These are phyloP conservation scores for Sclerodermus sp. DNA, from an alignment of 2,888 invertebrate genomes.

Conservation along the genomic window DNA sequence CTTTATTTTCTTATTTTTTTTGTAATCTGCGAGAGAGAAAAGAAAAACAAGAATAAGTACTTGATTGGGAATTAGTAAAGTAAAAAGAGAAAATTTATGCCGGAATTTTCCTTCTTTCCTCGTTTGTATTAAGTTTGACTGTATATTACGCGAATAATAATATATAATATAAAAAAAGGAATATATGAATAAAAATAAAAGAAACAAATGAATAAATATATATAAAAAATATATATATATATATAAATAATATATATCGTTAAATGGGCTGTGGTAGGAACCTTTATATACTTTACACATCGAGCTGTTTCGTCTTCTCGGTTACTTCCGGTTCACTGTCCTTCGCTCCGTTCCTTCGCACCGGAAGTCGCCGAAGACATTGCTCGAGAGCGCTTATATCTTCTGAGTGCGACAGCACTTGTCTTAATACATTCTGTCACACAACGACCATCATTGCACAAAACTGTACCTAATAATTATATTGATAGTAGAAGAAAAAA, in stretches of 20 bases:
- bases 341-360: conserved; percentile 5
- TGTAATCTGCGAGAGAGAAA: conserved; percentile 2
- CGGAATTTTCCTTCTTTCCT: conserved; percentile 25
- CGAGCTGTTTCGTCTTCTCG: conserved; percentile 19
- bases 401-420: conserved; percentile 17
- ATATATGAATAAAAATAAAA: conserved; percentile 29
- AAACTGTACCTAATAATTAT: conserved; percentile 52
- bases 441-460: conserved; percentile 52
- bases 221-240: conserved; percentile 26
- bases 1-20: neutral
- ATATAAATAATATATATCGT: no score
- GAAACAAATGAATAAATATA: conserved; percentile 31
- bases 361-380: conserved; percentile 7
- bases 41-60: no score
- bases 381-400: conserved; percentile 21
- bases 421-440: conserved; percentile 30
- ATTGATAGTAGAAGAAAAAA: conserved; percentile 5
- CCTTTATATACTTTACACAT: conserved; percentile 44
- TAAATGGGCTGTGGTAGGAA: conserved; percentile 56
- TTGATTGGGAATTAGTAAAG: no score
- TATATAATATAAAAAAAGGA: conserved; percentile 33
- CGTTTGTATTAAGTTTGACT: conserved; percentile 32
- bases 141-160: conserved; percentile 25
- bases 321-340: conserved; percentile 5
- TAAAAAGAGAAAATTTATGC: no score